Evolutionary conservation across 2,888 invertebrate genomes (phyloP), one percentile per base, ranked within the genome.

Genomic region (Carterocephalus palaemon): DNA sequence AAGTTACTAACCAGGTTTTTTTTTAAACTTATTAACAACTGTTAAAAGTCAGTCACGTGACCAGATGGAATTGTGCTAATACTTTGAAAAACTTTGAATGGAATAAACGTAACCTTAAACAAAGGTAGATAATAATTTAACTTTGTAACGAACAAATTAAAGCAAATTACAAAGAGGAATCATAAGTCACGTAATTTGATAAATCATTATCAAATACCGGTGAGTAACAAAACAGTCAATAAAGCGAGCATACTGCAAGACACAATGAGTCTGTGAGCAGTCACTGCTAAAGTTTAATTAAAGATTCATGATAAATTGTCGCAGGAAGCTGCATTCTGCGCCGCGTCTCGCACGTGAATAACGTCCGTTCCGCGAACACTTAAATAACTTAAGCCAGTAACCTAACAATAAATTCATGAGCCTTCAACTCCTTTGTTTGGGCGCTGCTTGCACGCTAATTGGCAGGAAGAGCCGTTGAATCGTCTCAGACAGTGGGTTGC

Each of bases 291-390:
- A 85, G 75, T 85, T 85, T 85, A 85, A 84, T 84, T 85, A 85
- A 85, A 84, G 84, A 85, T 85, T 83, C 82, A 84, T 83, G 84
- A 85, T 84, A 84, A 83, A 85, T 83, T 79, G 80, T 79, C 75
- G 72, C 68, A 72, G 80, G 81, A 78, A 80, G 81, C 76, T 81
- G 83, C 80, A 82, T 75, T 76, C 75, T 74, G 68, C 67, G 66
- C 62, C 60, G 65, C 68, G 68, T 66, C 71, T 73, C 73, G 71
- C 71, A 78, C 79, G 78, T 78, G 81, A 83, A 81, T 75, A 77
- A 75, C 79, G 70, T 69, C 64, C 72, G 67, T 70, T 68, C 64
- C 71, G 62, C 64, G 66, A 73, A 73, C 80, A 77, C 77, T 79
- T 81, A 80, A 79, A 78, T 81, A 79, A 78, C 78, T 80, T 77